Evolutionary conservation across 2,888 invertebrate species (phyloP), one percentile per base, ranked within the genome.

Genomic region (Athalia rosae): DNA sequence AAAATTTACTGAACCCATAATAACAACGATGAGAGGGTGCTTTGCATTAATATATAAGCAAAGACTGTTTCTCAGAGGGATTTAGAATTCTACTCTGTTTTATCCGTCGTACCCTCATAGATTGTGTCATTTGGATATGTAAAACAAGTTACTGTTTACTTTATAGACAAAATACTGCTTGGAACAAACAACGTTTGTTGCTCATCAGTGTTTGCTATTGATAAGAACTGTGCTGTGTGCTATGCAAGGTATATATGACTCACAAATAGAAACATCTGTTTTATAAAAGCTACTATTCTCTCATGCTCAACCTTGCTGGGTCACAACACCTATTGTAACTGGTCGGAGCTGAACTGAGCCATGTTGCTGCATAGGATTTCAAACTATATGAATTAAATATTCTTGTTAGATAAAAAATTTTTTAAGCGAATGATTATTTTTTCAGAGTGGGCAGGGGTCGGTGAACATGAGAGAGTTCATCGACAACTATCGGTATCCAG

Each of bases 401-500:
- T 41, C 41, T 41, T 62, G 7, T 6, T 4, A 41, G 43, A 28
- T 11, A 45, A 47, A 47, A 63, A 63, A 3, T 4, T 63, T 4
- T n/a, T 45, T 63, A 11, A 47, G 28, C 47, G 2, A 47, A 13
- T 7, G 4, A 64, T 28, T 28, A 64, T 28, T 50, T 1, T 71
- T 56, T 41, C 69, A 96, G 96, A 95, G 91, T 96, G 96, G 96
- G 94, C 94, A 87, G 94, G 94, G 86, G 87, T 89, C 81, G 93
- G 93, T 82, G 95, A 95, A 85, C 96, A 95, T 90, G 96, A 96
- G 90, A 93, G 95, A 87, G 97, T 97, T 82, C 94, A 96, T 89
- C 93, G 97, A 88, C 97, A 97, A 91, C 92, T 97, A 87, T 97
- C 97, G 79, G 97, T 97, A 85, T 97, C 97, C 81, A 97, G 97